A percentile compares a stretch with the other conserved stretches of the same genome.
Conservation (phyloP, 2,113 vertebrate species). For the Bos taurus region DNA sequence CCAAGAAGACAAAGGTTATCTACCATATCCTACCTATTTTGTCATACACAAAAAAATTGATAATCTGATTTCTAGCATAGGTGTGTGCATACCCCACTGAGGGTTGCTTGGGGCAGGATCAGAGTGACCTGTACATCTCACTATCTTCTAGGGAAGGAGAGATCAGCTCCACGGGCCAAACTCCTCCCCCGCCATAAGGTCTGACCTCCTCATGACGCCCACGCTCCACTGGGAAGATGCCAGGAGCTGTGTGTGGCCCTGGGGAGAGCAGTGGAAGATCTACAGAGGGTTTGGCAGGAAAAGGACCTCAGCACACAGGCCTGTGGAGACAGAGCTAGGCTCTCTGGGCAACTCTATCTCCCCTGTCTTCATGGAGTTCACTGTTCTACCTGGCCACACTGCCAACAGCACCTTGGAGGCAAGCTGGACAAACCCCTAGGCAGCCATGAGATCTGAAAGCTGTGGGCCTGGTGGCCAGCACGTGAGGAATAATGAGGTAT, state of each 20-base stretch:
- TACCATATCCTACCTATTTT: background rate
- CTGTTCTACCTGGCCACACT: background rate
- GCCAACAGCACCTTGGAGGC: background rate
- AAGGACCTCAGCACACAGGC: background rate
- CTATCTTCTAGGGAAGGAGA: background rate
- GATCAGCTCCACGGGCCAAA: background rate
- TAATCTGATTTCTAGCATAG: background rate
- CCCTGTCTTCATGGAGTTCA: background rate
- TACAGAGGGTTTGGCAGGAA: background rate
- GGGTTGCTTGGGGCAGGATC: background rate
- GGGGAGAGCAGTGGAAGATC: background rate
- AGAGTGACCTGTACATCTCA: background rate
- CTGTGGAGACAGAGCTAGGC: background rate
- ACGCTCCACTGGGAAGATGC: background rate
- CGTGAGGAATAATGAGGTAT: background rate
- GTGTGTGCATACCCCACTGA: background rate
- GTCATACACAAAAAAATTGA: background rate
- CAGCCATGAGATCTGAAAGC: background rate
- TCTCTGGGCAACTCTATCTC: background rate
- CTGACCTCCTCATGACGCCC: background rate
- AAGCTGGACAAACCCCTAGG: background rate
- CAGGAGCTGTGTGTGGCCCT: background rate
- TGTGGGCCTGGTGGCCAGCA: background rate
- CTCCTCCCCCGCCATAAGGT: background rate
- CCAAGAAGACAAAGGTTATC: background rate